Evolutionary conservation across 1,140 invertebrate genomes (phyloP).

Genomic region (Drosophila sucinea): DNA sequence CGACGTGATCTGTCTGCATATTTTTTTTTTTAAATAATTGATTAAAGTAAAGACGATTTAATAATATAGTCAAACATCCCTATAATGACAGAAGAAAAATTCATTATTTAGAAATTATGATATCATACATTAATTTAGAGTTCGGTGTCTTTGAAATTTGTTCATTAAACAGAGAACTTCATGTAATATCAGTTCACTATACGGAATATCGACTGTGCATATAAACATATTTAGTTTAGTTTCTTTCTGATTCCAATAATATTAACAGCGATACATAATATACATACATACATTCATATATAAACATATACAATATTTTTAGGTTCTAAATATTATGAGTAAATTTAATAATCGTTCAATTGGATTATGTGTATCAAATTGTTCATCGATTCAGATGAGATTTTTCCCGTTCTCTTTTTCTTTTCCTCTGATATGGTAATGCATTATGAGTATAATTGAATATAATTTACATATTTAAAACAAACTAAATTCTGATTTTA

Average conservation of each 20-base stretch:
- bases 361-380: slow-evolving; percentile 23
- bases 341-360: slow-evolving; percentile 16
- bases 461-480: slow-evolving; percentile 55
- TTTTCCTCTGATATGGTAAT: slow-evolving; percentile 55
- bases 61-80: no score
- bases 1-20: no score
- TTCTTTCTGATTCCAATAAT: neutral
- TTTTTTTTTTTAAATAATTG: no score
- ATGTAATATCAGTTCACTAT: no score
- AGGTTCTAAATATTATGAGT: neutral
- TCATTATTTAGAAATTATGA: no score
- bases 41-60: no score
- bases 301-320: slow-evolving; percentile 12
- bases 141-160: no score
- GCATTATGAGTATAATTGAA: slow-evolving; percentile 5
- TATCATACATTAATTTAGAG: no score
- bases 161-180: no score
- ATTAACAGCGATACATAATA: neutral
- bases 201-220: neutral
- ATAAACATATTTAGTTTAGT: neutral
- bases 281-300: neutral
- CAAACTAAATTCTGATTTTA: neutral
- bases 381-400: slow-evolving; percentile 33
- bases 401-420: slow-evolving; percentile 24
- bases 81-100: no score